These are phyloP conservation scores for Drosophila atripex DNA, from an alignment of 2,888 invertebrate species.

Conservation along the genomic window DNA sequence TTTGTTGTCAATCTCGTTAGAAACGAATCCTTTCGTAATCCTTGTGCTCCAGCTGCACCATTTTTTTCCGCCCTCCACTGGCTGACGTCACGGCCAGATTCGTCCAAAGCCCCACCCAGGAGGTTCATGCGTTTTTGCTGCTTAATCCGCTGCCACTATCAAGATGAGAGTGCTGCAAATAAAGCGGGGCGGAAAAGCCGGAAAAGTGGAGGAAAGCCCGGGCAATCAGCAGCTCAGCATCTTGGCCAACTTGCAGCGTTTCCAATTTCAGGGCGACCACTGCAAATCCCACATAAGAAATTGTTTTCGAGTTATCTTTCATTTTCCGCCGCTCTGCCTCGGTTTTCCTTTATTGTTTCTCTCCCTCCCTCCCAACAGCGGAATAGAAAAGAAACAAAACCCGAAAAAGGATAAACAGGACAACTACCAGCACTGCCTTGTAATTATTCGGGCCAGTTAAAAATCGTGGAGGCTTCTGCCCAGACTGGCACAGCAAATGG, in stretches of 20 bases:
- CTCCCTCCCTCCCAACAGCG: background rate
- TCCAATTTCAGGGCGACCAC: slow-evolving; percentile 68
- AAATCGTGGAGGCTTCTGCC: slow-evolving; percentile 51
- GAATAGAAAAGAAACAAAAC: background rate
- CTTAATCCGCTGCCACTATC: slow-evolving; percentile 76
- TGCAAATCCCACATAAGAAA: slow-evolving; percentile 75
- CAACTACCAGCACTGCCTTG: slow-evolving; percentile 6
- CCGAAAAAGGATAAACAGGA: background rate
- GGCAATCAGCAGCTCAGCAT: slow-evolving; percentile 47
- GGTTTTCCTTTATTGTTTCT: slow-evolving; percentile 5
- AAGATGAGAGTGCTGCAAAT: slow-evolving; percentile 54
- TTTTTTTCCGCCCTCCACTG: slow-evolving; percentile 44
- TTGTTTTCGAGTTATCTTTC: slow-evolving; percentile 69
- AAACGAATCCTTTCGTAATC: slow-evolving; percentile 78
- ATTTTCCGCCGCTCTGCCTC: slow-evolving; percentile 35
- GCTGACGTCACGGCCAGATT: slow-evolving; percentile 13
- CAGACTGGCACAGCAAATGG: slow-evolving; percentile 38
- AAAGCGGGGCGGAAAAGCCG: slow-evolving; percentile 5
- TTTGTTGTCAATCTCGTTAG: slow-evolving; percentile 78
- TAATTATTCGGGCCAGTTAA: slow-evolving; percentile 60
- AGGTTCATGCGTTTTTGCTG: slow-evolving; percentile 67
- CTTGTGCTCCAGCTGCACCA: slow-evolving; percentile 76
- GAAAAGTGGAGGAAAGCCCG: slow-evolving; percentile 10
- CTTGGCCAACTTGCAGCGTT: slow-evolving; percentile 50
- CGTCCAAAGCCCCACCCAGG: slow-evolving; percentile 20